Base-by-base conservation (phyloP, 2,888 invertebrate genomes). In the Epiblema foenella region DNA sequence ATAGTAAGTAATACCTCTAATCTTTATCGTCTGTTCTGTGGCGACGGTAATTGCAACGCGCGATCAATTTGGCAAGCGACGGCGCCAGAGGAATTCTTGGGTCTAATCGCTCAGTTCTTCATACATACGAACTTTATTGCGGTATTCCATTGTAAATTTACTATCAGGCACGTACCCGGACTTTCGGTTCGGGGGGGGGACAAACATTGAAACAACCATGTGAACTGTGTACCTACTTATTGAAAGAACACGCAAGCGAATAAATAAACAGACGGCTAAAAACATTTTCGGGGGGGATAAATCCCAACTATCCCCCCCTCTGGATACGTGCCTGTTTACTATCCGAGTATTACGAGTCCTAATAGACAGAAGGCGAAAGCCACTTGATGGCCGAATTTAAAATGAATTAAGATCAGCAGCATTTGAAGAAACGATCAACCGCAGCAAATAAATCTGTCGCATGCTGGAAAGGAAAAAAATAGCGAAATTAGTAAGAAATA, bases 71-170 rank as follows among this genome's bases (percentile, higher is more conserved):
- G 39, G 58, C 69, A 69, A 65, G 1, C 29, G 54, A 29, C 39
- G 64, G 57, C 69, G 69, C 58, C 52, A 51, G 11, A 10, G 51
- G 52, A 65, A 69, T 69, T 59, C 51, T 60, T 54, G 29, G 29
- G 29, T 15, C 54, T 42, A 18, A 62, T 42, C 18, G 33, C 60
- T 60, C 57, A 42, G 39, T n/a, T 64, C 29, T 39, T 58, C 39
- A 20, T 29, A 39, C 39, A 18, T 24, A 9, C 2, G 59, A 17
- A 59, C 15, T 59, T 42, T 15, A 56, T 56, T 56, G n/a, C 56
- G 56, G 29, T 56, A 56, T 56, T n/a, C 12, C n/a, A 8, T 46
- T 33, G 33, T 33, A 29, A n/a, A n/a, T n/a, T n/a, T n/a, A n/a
- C n/a, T n/a, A n/a, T n/a, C n/a, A n/a, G n/a, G n/a, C n/a, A n/a